phyloP scores from a whole-genome alignment of 2,113 vertebrate genomes.

The Misgurnus mizolepis region DNA sequence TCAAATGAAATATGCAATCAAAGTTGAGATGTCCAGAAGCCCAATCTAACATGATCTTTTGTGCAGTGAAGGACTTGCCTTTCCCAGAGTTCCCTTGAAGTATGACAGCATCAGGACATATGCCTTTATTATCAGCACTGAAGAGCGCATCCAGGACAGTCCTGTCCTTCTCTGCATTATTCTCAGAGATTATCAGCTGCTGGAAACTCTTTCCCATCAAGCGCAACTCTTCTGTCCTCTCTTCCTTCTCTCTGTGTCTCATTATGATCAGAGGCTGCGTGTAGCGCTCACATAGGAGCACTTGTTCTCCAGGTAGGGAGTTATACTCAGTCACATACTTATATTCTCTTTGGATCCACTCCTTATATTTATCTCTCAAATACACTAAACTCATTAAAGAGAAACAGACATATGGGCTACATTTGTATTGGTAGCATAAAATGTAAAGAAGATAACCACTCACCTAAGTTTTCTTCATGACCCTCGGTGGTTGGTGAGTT shows the following conservation, averaged over 20 bases:
- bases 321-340: slow-evolving; percentile 38
- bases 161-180: neutral
- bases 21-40: too few relatives aligned
- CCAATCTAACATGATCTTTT: too few relatives aligned
- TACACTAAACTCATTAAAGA: neutral
- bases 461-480: neutral
- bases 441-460: neutral
- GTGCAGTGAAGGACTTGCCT: too few relatives aligned
- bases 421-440: too few relatives aligned
- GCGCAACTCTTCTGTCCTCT: too few relatives aligned
- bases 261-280: slow-evolving; percentile 22
- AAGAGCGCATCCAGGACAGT: too few relatives aligned
- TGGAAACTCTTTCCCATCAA: too few relatives aligned
- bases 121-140: too few relatives aligned
- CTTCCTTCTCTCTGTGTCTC: too few relatives aligned
- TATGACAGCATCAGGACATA: too few relatives aligned
- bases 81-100: too few relatives aligned
- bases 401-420: neutral
- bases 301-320: slow-evolving; percentile 35
- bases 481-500: neutral
- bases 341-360: neutral
- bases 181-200: neutral
- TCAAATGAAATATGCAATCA: too few relatives aligned
- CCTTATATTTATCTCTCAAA: slow-evolving; percentile 25
- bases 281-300: slow-evolving; percentile 41